Percentiles rank a stretch among this genome's conserved stretches.
phyloP scores from a whole-genome alignment of 2,113 vertebrate genomes.

The Scomber scombrus region DNA sequence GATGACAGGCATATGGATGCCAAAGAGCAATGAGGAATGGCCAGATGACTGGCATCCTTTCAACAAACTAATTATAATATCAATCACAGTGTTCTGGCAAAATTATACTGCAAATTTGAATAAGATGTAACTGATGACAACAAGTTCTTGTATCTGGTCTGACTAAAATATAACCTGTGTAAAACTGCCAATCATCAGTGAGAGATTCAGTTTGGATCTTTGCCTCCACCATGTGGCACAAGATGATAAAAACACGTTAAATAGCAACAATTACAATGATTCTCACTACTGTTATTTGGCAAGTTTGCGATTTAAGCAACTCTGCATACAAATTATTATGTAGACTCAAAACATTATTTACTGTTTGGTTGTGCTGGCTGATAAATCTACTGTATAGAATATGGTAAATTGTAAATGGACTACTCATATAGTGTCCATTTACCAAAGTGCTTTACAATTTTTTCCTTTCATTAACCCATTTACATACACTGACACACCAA shows the following conservation, averaged over 20 bases:
- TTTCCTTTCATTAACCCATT: too few species aligned
- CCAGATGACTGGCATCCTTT: slow-evolving; percentile 15
- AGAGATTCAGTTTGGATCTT: slow-evolving; percentile 44
- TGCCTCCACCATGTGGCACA: slow-evolving; percentile 66
- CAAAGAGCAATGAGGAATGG: neutral
- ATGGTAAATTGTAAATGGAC: too few species aligned
- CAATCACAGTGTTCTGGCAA: neutral
- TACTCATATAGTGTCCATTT: too few species aligned
- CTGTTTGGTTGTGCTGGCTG: neutral
- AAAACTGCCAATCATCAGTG: neutral
- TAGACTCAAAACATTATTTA: neutral
- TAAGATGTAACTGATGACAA: neutral
- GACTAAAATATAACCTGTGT: neutral
- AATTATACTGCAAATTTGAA: neutral
- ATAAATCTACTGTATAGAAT: neutral
- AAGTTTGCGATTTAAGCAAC: neutral
- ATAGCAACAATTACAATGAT: neutral
- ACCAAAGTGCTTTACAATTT: too few species aligned
- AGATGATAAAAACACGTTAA: slow-evolving; percentile 37
- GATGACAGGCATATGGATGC: slow-evolving; percentile 40
- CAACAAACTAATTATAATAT: slow-evolving; percentile 12
- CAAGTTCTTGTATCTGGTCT: neutral
- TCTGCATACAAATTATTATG: neutral
- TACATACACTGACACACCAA: too few species aligned
- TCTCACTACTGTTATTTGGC: neutral